Percentiles rank a stretch among this genome's conserved stretches.
Conservation (phyloP, 2,797 vertebrate genomes). For the Pseudocheirus occidentalis region DNA sequence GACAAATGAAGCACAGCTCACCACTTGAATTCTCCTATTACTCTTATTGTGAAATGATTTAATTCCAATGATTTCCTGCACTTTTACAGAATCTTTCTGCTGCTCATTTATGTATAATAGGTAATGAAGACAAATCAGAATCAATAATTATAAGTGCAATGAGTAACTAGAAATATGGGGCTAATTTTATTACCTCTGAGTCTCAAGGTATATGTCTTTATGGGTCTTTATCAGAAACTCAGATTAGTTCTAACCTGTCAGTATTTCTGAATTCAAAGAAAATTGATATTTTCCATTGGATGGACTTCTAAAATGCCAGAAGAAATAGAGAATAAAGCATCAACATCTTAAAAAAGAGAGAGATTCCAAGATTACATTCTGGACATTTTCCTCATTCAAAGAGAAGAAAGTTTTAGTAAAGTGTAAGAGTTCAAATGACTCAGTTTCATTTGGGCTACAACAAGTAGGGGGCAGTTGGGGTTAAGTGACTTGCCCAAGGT, state of each 20-base stretch:
- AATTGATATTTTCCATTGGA: constrained; percentile 26
- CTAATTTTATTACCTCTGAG: constrained; percentile 31
- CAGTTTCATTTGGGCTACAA: constrained; percentile 28
- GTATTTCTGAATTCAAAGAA: constrained; percentile 38
- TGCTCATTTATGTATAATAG: too few relatives aligned
- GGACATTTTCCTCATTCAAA: constrained; percentile 18
- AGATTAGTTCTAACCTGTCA: constrained; percentile 9
- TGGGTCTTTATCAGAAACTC: constrained; percentile 35
- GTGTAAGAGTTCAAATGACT: constrained; percentile 33
- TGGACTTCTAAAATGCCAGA: background rate
- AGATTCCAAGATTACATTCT: constrained; percentile 40
- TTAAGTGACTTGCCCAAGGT: too few relatives aligned
- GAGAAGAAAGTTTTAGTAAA: background rate
- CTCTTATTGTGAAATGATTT: too few relatives aligned
- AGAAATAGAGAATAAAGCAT: background rate
- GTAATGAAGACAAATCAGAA: too few relatives aligned
- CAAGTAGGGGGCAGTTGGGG: too few relatives aligned
- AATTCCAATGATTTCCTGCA: too few relatives aligned
- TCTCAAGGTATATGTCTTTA: constrained; percentile 18
- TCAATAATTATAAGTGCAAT: background rate
- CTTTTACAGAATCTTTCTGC: too few relatives aligned
- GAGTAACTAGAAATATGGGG: constrained; percentile 44
- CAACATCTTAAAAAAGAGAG: constrained; percentile 33
- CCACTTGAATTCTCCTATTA: too few relatives aligned
- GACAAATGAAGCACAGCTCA: too few relatives aligned